Evolutionary conservation across 2,797 vertebrate species (phyloP).

Genomic region (Brachymystax lenok): DNA sequence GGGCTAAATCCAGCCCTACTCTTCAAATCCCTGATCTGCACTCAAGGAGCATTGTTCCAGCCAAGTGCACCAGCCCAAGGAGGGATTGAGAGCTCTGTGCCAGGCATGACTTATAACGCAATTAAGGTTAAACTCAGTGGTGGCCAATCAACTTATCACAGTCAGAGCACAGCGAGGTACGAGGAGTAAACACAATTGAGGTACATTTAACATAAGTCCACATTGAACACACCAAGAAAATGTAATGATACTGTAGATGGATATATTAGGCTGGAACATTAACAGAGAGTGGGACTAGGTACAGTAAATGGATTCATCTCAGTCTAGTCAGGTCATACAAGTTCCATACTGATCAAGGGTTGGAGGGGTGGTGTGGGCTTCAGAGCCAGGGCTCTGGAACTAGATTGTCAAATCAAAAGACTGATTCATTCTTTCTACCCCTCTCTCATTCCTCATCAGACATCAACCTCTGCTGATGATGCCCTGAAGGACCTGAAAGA

Average conservation of each 20-base stretch:
- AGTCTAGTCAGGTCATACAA: slow-evolving; percentile 2
- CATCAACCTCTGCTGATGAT: slow-evolving; percentile 75
- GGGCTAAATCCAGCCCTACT: slow-evolving; percentile 61
- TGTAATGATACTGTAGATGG: slow-evolving; percentile 38
- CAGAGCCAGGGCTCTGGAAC: slow-evolving; percentile 45
- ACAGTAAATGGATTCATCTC: neutral
- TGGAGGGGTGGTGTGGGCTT: too few species aligned
- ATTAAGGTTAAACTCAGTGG: slow-evolving; percentile 75
- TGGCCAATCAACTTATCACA: slow-evolving; percentile 74
- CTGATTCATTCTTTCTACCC: slow-evolving; percentile 43
- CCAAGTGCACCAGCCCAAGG: slow-evolving; percentile 70
- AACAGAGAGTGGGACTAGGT: neutral
- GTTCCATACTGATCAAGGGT: slow-evolving; percentile 29
- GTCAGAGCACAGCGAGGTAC: slow-evolving; percentile 41
- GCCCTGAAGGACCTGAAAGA: slow-evolving; percentile 64
- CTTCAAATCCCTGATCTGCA: slow-evolving; percentile 67
- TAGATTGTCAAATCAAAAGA: slow-evolving; percentile 62
- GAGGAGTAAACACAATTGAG: slow-evolving; percentile 62
- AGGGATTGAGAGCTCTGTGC: slow-evolving; percentile 76
- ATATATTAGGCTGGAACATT: slow-evolving; percentile 34
- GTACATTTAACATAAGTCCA: slow-evolving; percentile 32
- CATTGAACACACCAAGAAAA: slow-evolving; percentile 37
- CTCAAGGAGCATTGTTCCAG: slow-evolving; percentile 64
- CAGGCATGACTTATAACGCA: slow-evolving; percentile 80
- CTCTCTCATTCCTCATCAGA: slow-evolving; percentile 72